A percentile compares a stretch with the other conserved stretches of the same genome.
Conservation (phyloP, 2,113 vertebrate genomes). For the Paedocypris sp. region DNA sequence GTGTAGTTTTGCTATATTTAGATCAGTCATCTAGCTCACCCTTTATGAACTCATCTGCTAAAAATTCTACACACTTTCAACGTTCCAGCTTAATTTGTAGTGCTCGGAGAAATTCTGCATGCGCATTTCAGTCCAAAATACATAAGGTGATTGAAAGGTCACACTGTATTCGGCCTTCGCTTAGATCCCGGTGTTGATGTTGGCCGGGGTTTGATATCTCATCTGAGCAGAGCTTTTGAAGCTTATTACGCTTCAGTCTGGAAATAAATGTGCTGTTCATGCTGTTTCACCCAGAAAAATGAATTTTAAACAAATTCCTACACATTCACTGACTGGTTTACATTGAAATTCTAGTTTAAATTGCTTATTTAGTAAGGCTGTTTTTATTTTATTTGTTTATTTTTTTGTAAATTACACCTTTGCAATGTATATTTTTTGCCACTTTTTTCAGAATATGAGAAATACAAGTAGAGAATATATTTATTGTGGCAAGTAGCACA, state of each 20-base stretch:
- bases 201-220: constrained; percentile 25
- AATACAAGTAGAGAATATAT: no score
- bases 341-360: no score
- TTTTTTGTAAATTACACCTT: no score
- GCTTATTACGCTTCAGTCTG: constrained; percentile 5
- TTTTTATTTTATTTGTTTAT: no score
- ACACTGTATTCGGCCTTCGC: not conserved
- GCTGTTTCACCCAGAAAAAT: not conserved
- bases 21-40: not conserved
- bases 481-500: no score
- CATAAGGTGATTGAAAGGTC: constrained; percentile 7
- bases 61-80: not conserved
- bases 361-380: no score
- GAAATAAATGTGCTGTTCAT: constrained; percentile 23
- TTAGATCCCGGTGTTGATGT: not conserved
- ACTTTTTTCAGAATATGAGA: no score
- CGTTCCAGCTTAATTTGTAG: not conserved
- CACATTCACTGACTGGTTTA: constrained; percentile 4
- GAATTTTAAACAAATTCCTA: not conserved
- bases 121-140: not conserved
- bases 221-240: constrained; percentile 19
- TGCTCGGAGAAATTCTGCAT: not conserved
- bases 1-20: not conserved
- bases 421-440: no score
- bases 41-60: not conserved